phyloP scores from a whole-genome alignment of 1,140 invertebrate species.

The Drosophila prosaltans region DNA sequence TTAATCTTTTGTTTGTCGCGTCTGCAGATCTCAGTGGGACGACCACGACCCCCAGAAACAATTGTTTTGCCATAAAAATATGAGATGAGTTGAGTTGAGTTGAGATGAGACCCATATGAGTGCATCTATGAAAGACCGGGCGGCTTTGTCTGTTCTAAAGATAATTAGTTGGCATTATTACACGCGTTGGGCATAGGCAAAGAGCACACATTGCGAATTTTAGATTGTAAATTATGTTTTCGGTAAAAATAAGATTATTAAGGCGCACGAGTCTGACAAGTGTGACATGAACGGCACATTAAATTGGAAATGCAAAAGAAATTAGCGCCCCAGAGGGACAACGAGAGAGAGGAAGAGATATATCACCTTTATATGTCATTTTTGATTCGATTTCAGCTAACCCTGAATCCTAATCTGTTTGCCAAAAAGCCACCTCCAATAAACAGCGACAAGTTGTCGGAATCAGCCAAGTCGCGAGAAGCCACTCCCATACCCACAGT shows the following conservation, averaged over 20 bases:
- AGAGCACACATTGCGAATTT: conserved; percentile 21
- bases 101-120: conserved; percentile 16
- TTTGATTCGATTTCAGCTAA: conserved; percentile 59
- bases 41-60: conserved; percentile 30
- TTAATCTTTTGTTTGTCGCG: conserved; percentile 81
- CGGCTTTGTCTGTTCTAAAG: conserved; percentile 65
- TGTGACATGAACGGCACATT: conserved; percentile 67
- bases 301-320: conserved; percentile 67
- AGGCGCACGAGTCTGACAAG: conserved; percentile 32
- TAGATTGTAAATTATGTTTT: conserved; percentile 65
- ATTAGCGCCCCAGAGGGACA: conserved; percentile 62
- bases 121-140: conserved; percentile 37
- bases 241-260: conserved; percentile 48
- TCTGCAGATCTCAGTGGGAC: conserved; percentile 29
- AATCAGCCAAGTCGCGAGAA: conserved; percentile 17
- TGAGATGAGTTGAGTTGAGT: conserved; percentile 46
- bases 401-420: conserved; percentile 76
- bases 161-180: conserved; percentile 78
- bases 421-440: conserved; percentile 60
- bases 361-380: conserved; percentile 1
- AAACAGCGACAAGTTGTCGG: conserved; percentile 34
- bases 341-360: not conserved
- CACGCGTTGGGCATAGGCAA: conserved; percentile 41
- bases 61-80: conserved; percentile 80
- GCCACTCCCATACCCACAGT: conserved; percentile 36